Evolutionary conservation across 2,797 vertebrate species (phyloP), one percentile per base, ranked within the genome.

Genomic region (Momotus momota): DNA sequence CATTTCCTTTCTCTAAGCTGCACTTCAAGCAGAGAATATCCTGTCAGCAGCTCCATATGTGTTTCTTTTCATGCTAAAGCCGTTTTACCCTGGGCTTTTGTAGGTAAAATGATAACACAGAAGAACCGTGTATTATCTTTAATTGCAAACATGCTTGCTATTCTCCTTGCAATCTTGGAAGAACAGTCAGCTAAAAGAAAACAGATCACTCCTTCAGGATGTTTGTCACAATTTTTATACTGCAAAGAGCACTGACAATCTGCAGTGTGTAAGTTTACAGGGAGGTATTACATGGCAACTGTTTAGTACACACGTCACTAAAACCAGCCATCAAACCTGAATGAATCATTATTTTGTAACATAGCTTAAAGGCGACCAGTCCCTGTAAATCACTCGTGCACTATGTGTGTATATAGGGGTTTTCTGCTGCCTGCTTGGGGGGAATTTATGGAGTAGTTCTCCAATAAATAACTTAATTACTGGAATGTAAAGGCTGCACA

Each of bases 401-500:
- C 33, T 61, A 18, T 52, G 38, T 55, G 33, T 72, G 21, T 74
- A 58, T 46, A 26, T 70, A 67, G 40, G 40, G 7, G 12, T 5
- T n/a, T 60, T 95, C 93, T 88, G 91, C 65, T 91, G 45, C 49
- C 54, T 83, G 26, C 70, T 86, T 71, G 33, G 6, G 20, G 12
- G 8, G 23, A 91, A 94, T 91, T 94, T 86, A 92, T 80, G 60
- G 84, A 95, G 49, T 60, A 86, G 27, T 60, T 91, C 40, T 94
- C 55, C 66, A 94, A 94, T 90, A 96, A 94, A 90, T 88, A 88
- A 83, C 46, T 83, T 85, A 91, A 95, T 94, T 94, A 86, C 48
- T 69, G 54, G 90, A 95, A 88, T 21, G 20, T 57, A 86, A 94
- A 79, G 22, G 14, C 55, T 88, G 62, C 12, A 88, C 84, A 79